Evolutionary conservation across 2,888 invertebrate genomes (phyloP), one percentile per base, ranked within the genome.

Genomic region (Agrilus mali): DNA sequence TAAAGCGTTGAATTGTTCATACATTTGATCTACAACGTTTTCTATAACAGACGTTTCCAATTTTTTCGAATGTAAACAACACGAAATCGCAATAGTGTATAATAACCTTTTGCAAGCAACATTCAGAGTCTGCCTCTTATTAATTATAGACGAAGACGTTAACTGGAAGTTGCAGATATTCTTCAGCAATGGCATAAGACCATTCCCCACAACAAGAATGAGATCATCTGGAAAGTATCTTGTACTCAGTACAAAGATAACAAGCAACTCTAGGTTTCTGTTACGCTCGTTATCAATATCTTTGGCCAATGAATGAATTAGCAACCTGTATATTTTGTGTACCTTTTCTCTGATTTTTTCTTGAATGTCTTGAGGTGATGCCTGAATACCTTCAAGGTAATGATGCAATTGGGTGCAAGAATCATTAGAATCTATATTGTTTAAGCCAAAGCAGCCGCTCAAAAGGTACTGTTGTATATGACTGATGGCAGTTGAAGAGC

Each of bases 301-400:
- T 36, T 54, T 53, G 42, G 59, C 60, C 31, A 76, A 60, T 3
- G 71, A 69, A n/a, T 60, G 58, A 3, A 74, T 68, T 31, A 77
- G 59, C 32, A 70, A 59, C 37, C 66, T 66, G 52, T 72, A 74
- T 44, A 77, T 72, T 40, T 66, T 63, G 54, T 78, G 77, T 2
- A 75, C 72, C 12, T 70, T 65, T 16, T 60, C 53, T 39, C 71
- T 64, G 33, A 78, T 73, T 49, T 71, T 65, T 41, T 68, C 63
- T 57, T 77, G 74, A 2, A 71, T 63, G 44, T 63, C 55, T 4
- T 63, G 54, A 0, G 71, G 69, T 2, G 75, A 68, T 7, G 73
- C 66, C 50, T 70, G 66, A 20, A 77, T 71, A 14, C 71, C 71
- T 55, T 76, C 75, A 55, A 75, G 63, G 54, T 77, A 77, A 55